Base-by-base conservation (phyloP, 2,113 vertebrate species). In the Fulica atra region DNA sequence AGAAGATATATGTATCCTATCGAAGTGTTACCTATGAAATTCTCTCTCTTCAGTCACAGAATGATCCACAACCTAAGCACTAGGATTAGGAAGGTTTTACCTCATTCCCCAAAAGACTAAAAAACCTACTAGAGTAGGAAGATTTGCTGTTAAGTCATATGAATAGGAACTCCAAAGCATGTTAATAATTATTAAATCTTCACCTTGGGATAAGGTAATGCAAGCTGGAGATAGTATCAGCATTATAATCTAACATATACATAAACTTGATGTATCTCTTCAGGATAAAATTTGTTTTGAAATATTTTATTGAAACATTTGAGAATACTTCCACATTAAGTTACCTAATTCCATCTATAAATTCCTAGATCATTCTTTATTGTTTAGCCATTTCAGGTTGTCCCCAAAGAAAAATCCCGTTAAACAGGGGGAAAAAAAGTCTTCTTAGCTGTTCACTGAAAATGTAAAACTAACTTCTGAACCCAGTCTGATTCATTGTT, bases 31-130 rank as follows among this genome's bases (percentile, higher is more conserved):
- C 40, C 56, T 88, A 53, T 4, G 5, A 78, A 91, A 86, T 92
- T 78, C 81, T 51, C 46, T 73, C 88, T 95, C 88, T 31, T 21
- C 54, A 51, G 68, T 92, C 40, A 86, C 31, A 54, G 59, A 80
- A 77, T 82, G 93, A 95, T 57, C n/a, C 24, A 44, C 40, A 61
- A 77, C 13, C 19, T 86, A 91, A 88, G 56, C 51, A 26, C 29
- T 19, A 69, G 74, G 78, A 95, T 92, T 95, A 89, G 59, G 24
- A 87, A 82, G 25, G 50, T 88, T 95, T 96, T 96, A 89, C 40
- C 79, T 95, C 89, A 89, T 94, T 86, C 51, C 76, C 86, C 82
- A 70, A 88, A 80, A 82, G 90, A 63, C 59, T 48, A 66, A 90
- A 92, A 40, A 11, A 3, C 10, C 10, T 24, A 66, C 51, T 50